Conservation (phyloP, 2,113 vertebrate genomes). For the Lanius collurio region DNA sequence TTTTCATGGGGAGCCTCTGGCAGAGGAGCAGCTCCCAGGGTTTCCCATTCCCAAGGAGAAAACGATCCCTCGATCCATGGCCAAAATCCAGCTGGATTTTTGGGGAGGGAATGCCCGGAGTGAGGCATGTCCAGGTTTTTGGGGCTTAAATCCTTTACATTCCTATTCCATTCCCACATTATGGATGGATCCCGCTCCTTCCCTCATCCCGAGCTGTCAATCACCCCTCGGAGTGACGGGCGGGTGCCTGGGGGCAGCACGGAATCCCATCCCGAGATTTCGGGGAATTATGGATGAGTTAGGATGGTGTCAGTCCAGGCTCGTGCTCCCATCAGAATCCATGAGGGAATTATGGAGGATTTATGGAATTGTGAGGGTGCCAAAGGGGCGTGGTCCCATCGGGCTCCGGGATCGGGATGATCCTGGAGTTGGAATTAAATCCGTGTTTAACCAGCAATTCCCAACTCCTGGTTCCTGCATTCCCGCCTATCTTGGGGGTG, state of each 20-base stretch:
- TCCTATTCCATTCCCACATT: neutral
- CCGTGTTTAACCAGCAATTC: neutral
- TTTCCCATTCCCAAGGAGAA: neutral
- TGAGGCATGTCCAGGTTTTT: neutral
- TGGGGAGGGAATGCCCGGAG: neutral
- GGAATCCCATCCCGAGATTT: neutral
- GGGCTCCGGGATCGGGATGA: fast-evolving
- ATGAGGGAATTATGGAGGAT: fast-evolving
- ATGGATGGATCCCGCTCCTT: fast-evolving
- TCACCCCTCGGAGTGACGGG: neutral
- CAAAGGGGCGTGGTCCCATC: fast-evolving
- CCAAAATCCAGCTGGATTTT: neutral
- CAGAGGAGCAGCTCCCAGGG: neutral
- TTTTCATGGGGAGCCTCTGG: neutral
- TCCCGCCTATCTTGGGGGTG: fast-evolving
- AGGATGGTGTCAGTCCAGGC: fast-evolving
- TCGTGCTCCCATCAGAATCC: fast-evolving
- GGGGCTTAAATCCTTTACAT: neutral
- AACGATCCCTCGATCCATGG: neutral
- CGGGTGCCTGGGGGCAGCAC: fast-evolving
- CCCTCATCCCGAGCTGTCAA: neutral
- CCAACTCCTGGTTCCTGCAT: neutral
- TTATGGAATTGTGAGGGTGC: neutral
- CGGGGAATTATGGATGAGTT: neutral
- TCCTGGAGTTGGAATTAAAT: neutral